These are phyloP conservation scores for Acridotheres tristis DNA, from an alignment of 2,797 vertebrate genomes.

Conservation along the genomic window DNA sequence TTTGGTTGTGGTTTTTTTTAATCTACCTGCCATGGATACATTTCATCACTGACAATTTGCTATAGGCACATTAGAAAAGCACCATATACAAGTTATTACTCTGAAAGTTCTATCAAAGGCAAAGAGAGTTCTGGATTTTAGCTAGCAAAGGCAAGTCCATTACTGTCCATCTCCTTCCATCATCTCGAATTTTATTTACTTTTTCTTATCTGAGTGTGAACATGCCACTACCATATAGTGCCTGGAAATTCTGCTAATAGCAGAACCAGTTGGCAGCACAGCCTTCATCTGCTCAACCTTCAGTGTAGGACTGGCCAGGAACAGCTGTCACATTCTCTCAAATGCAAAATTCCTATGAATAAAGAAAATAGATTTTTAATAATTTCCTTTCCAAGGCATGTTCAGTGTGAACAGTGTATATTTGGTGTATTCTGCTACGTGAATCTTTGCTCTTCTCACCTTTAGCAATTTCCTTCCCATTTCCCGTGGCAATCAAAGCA, in stretches of 20 bases:
- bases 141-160: background rate
- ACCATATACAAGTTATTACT: background rate
- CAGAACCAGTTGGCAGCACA: background rate
- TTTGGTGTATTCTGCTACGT: background rate
- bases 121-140: background rate
- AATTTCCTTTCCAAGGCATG: background rate
- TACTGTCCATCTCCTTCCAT: background rate
- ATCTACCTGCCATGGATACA: background rate
- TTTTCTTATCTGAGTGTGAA: background rate
- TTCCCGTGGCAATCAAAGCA: background rate
- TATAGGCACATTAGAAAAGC: background rate
- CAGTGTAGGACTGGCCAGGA: background rate
- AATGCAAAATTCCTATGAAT: background rate
- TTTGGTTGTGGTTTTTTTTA: background rate
- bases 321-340: background rate
- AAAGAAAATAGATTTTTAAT: background rate
- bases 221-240: background rate
- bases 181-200: background rate
- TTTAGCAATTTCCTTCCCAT: background rate
- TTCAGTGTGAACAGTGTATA: background rate
- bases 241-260: background rate
- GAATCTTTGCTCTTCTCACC: background rate
- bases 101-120: slow-evolving; percentile 5
- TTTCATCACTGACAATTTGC: background rate
- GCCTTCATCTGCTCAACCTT: background rate